Percentiles rank a stretch among this genome's conserved stretches.
Conservation (phyloP, 2,113 vertebrate species). For the Brachyhypopomus occidentalis region DNA sequence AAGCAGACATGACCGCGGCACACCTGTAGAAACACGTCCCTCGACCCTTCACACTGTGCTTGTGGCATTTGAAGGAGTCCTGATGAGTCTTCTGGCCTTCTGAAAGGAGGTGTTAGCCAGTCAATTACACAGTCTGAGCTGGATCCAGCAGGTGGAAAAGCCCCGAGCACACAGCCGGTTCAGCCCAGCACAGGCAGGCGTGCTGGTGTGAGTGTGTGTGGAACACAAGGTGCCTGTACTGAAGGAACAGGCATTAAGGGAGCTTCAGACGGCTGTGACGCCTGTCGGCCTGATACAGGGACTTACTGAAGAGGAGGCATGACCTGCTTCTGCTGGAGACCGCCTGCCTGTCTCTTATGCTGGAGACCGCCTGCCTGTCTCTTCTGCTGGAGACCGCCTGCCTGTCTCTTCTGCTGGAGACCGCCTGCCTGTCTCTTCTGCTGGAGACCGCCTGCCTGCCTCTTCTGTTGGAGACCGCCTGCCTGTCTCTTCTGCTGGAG, state of each 20-base stretch:
- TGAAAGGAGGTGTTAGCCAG: slow-evolving; percentile 25
- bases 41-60: slow-evolving; percentile 26
- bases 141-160: slow-evolving; percentile 28
- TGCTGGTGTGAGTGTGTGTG: not conserved
- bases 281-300: slow-evolving; percentile 41
- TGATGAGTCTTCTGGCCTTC: not conserved
- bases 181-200: slow-evolving; percentile 30
- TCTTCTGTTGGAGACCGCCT: not conserved
- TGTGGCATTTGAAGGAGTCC: slow-evolving; percentile 11
- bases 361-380: slow-evolving; percentile 8
- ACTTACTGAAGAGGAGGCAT: slow-evolving; percentile 30
- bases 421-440: slow-evolving; percentile 2
- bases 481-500: not conserved
- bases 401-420: not conserved
- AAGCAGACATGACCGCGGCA: no score
- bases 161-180: slow-evolving; percentile 36
- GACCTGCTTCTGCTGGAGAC: not conserved
- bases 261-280: slow-evolving; percentile 37
- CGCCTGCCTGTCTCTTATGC: slow-evolving; percentile 13
- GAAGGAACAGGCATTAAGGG: slow-evolving; percentile 39
- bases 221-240: slow-evolving; percentile 20
- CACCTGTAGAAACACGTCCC: not conserved
- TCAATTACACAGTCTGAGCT: slow-evolving; percentile 47
- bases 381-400: not conserved
- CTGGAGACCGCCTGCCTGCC: slow-evolving; percentile 6